These are phyloP conservation scores for Cybosia mesomella DNA, from an alignment of 2,888 invertebrate species.

Conservation along the genomic window DNA sequence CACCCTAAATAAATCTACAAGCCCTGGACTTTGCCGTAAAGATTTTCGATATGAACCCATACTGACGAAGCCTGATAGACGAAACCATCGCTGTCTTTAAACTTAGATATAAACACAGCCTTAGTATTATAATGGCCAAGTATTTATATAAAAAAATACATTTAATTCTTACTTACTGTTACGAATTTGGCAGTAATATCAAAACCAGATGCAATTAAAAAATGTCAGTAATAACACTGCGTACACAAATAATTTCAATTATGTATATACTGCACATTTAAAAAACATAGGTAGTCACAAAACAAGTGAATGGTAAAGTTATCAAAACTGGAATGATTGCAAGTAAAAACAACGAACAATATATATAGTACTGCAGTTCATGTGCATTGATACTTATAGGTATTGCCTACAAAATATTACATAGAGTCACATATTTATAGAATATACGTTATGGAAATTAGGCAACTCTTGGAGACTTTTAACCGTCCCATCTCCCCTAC, in stretches of 20 bases:
- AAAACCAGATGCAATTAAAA: neutral
- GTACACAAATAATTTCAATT: neutral
- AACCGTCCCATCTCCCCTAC: too few relatives aligned
- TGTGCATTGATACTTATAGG: conserved; percentile 9
- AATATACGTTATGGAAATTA: too few relatives aligned
- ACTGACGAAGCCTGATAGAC: too few relatives aligned
- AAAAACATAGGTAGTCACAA: conserved; percentile 22
- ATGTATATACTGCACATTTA: conserved; percentile 12
- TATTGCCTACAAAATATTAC: conserved; percentile 5
- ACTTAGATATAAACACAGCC: too few relatives aligned
- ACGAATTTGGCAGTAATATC: neutral
- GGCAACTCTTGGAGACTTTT: too few relatives aligned
- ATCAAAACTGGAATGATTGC: conserved; percentile 34
- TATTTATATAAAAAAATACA: neutral
- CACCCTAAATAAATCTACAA: neutral
- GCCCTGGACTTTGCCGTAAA: too few relatives aligned
- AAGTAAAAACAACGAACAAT: conserved; percentile 28
- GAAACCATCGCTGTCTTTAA: too few relatives aligned
- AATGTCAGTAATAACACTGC: neutral
- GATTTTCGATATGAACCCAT: too few relatives aligned
- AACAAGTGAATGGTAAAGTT: conserved; percentile 22
- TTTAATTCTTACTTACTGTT: conserved; percentile 1
- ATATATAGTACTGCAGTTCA: conserved; percentile 40
- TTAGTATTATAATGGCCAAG: neutral
- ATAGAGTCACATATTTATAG: too few relatives aligned